A percentile compares a stretch with the other conserved stretches of the same genome.
Evolutionary conservation across 2,113 vertebrate genomes (phyloP).

Genomic region (Podocnemis expansa): DNA sequence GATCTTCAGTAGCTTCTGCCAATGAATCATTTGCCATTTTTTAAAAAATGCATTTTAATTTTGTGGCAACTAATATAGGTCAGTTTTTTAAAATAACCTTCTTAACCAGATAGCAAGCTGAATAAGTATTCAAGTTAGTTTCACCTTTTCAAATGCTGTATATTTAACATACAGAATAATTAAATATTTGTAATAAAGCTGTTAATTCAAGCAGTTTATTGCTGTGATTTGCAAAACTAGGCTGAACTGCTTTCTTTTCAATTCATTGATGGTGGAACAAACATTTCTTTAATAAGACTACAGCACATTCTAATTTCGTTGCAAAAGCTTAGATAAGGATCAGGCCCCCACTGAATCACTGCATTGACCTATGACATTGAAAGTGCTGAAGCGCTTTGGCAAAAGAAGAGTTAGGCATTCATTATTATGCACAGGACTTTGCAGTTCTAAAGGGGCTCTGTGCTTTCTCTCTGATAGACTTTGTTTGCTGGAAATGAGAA

Average conservation of each 20-base stretch:
- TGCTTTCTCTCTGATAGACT: constrained; percentile 88
- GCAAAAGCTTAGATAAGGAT: constrained; percentile 91
- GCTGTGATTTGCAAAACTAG: constrained; percentile 82
- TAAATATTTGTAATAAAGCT: constrained; percentile 82
- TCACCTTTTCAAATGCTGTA: constrained; percentile 65
- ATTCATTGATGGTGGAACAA: constrained; percentile 86
- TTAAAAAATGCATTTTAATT: background rate
- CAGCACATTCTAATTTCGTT: constrained; percentile 81
- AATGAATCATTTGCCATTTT: background rate
- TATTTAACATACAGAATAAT: constrained; percentile 76
- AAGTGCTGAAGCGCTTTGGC: constrained; percentile 84
- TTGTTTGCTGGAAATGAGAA: constrained; percentile 93
- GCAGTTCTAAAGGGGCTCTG: constrained; percentile 83
- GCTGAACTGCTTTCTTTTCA: constrained; percentile 81
- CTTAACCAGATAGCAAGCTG: constrained; percentile 49
- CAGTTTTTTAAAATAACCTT: background rate
- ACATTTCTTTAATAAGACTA: constrained; percentile 94
- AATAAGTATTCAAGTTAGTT: constrained; percentile 65
- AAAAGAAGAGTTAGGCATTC: constrained; percentile 86
- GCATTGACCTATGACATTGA: constrained; percentile 89
- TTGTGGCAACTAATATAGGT: background rate
- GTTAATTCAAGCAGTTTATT: constrained; percentile 79
- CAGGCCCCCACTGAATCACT: constrained; percentile 86
- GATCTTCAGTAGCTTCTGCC: background rate
- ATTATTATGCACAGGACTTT: constrained; percentile 90